Evolutionary conservation across 2,888 invertebrate genomes (phyloP).

Genomic region (Nasonovia ribisnigri): DNA sequence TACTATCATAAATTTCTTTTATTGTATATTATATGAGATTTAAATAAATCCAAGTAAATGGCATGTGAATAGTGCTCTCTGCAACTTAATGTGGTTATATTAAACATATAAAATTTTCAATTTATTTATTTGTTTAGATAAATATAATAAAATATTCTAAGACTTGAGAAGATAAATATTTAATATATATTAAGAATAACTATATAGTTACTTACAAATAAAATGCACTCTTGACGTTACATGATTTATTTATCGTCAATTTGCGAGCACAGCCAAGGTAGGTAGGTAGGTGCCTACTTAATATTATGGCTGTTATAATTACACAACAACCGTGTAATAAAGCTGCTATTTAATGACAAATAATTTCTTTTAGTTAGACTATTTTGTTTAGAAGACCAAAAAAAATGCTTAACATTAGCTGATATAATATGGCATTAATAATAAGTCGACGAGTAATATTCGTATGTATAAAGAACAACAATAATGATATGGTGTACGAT

Average conservation of each 20-base stretch:
- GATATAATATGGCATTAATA: neutral
- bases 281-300: neutral
- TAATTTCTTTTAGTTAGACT: neutral
- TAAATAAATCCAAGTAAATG: neutral
- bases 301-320: neutral
- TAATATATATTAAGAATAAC: no score
- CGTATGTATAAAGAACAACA: neutral
- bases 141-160: neutral
- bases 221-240: neutral
- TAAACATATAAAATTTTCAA: neutral
- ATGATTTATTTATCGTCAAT: neutral
- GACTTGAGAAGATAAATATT: neutral
- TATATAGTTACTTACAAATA: neutral
- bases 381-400: neutral
- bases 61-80: neutral
- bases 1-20: neutral
- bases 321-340: neutral
- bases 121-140: neutral
- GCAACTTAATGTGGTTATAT: neutral
- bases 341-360: neutral
- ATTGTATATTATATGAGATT: neutral
- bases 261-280: neutral
- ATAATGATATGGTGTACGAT: constrained; percentile 23
- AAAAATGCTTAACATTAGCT: neutral
- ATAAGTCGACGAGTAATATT: neutral